Evolutionary conservation across 2,113 vertebrate genomes (phyloP).

Genomic region (Arizona elegans): DNA sequence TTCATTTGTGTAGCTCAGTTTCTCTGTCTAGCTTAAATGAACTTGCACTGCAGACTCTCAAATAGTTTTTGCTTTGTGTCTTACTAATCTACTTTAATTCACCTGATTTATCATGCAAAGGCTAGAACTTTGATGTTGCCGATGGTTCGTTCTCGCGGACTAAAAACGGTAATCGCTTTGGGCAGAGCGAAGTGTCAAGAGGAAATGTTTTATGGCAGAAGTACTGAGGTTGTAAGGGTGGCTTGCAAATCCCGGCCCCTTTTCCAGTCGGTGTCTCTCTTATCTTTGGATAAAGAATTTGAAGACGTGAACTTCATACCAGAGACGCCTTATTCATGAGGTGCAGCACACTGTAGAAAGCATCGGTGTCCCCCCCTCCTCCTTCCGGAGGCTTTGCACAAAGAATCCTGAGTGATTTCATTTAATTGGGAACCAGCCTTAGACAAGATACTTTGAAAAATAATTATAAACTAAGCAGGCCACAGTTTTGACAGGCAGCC

Average conservation of each 20-base stretch:
- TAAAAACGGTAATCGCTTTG: conserved; percentile 73
- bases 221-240: conserved; percentile 68
- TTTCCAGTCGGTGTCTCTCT: conserved; percentile 78
- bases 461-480: conserved; percentile 34
- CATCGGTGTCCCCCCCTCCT: not conserved
- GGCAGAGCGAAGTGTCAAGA: conserved; percentile 71
- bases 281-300: conserved; percentile 79
- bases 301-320: conserved; percentile 78
- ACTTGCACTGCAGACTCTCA: conserved; percentile 86
- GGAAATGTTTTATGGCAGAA: conserved; percentile 70
- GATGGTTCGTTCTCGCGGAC: conserved; percentile 78
- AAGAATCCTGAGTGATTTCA: conserved; percentile 47
- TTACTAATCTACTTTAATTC: conserved; percentile 76
- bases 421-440: conserved; percentile 53
- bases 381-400: conserved; percentile 61
- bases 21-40: conserved; percentile 76
- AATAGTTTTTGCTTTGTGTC: conserved; percentile 80
- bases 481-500: conserved; percentile 58
- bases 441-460: conserved; percentile 36
- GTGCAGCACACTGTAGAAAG: conserved; percentile 62
- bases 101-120: conserved; percentile 79
- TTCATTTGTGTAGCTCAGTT: conserved; percentile 72
- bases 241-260: conserved; percentile 67
- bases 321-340: conserved; percentile 73
- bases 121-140: conserved; percentile 76